Base-by-base conservation (phyloP, 2,113 vertebrate genomes). In the Odocoileus virginianus region DNA sequence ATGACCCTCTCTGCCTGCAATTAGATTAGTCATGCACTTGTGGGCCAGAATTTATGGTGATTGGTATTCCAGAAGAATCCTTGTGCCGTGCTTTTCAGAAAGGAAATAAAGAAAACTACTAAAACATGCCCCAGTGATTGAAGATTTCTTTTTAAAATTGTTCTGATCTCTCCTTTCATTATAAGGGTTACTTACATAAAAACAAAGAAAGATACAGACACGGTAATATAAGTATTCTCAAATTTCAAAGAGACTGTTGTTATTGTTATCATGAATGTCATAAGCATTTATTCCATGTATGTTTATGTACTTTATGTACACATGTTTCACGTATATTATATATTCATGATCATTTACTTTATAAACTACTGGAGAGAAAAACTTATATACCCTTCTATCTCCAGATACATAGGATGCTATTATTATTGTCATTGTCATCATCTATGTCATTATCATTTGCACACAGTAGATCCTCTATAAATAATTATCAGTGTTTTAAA, bases 1-100 rank as follows among this genome's bases (percentile, higher is more conserved):
- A 97, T 40, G 95, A 50, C 83, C 87, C 43, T 97, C 89, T 98
- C 92, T 96, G 95, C 91, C 91, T 98, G 95, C 97, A 98, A 98
- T 98, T 98, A 98, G 93, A 97, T 97, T 97, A 98, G 98, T 98
- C 97, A 96, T 95, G 95, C 89, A 97, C 94, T 94, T 91, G 96
- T 98, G 95, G 97, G 45, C 88, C 40, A 54, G 91, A 96, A 98
- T 95, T 84, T 95, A 58, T 90, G 60, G 54, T 95, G n/a, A 97
- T 96, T 98, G 95, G 94, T 94, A 98, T 97, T 98, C 89, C 97
- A 98, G 86, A 96, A 97, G 96, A 98, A 95, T 86, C 93, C 94
- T 8, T 19, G 74, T 95, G 52, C 86, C 17, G 33, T 85, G 92
- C 78, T 96, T 98, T 97, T 79, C 76, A 89, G 67, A 54, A 97